Evolutionary conservation across 1,140 invertebrate genomes (phyloP), one percentile per base, ranked within the genome.

Genomic region (Calliphora vicina): DNA sequence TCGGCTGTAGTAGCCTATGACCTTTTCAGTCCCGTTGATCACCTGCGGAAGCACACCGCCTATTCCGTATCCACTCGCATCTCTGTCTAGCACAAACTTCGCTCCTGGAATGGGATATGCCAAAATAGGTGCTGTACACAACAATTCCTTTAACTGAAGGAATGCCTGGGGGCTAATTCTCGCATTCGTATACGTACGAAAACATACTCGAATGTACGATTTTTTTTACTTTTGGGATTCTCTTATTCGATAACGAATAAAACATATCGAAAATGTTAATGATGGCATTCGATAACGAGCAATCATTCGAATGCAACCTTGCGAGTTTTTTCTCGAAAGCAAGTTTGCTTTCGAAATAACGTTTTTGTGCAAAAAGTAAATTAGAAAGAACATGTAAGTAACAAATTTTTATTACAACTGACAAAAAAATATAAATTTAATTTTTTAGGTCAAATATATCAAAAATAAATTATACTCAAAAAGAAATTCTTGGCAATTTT

Each of bases 161-260:
- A n/a, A n/a, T n/a, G n/a, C n/a, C 29, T 4, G 29, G 29, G 29
- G 29, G 29, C 29, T 35, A 35, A 35, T 35, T 35, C 29, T 35
- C 29, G 29, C 29, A 71, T 15, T 25, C 43, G 45, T 27, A 83
- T 26, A 57, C 74, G 42, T 17, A 72, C 20, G 42, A 71, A 84
- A 15, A 74, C 73, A 42, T 83, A 82, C 76, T 81, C 76, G 15
- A 20, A 29, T 50, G 43, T 76, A 42, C 15, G 20, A 43, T 17
- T 29, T 50, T 50, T 29, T 35, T 42, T 43, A 43, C 6, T 50
- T 43, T 23, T 43, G 45, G 12, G 45, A 50, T 50, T 50, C 45
- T 50, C 45, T 50, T 50, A 50, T 50, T 50, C 45, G 45, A 15
- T 50, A 50, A 15, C 45, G 45, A 50, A 17, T 50, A 50, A 50